These are phyloP conservation scores for Eueides isabella DNA, from an alignment of 1,140 invertebrate genomes.

Conservation along the genomic window DNA sequence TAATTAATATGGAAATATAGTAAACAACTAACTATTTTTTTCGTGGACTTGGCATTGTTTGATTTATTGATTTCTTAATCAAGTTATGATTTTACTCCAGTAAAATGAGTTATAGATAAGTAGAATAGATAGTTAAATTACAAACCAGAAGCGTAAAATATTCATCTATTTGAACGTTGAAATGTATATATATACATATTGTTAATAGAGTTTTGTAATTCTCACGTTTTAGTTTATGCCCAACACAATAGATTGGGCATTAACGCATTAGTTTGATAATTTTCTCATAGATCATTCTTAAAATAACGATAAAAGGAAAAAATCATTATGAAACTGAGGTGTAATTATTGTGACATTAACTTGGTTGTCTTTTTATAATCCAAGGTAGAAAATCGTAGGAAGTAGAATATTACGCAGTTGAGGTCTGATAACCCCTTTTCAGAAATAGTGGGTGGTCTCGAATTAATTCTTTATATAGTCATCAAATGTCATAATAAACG, in stretches of 20 bases:
- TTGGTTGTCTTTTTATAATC: slow-evolving; percentile 37
- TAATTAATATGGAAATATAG: no score
- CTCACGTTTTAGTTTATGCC: slow-evolving; percentile 40
- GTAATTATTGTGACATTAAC: slow-evolving; percentile 62
- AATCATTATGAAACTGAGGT: slow-evolving; percentile 32
- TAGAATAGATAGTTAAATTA: neutral
- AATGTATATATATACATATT: neutral
- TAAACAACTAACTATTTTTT: neutral
- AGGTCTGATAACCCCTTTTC: slow-evolving; percentile 42
- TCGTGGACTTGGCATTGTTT: neutral
- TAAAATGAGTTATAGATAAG: neutral
- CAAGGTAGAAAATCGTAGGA: slow-evolving; percentile 21
- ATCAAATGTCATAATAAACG: neutral
- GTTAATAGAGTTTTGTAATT: slow-evolving; percentile 18
- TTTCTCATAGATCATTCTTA: slow-evolving; percentile 63
- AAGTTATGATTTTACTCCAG: neutral
- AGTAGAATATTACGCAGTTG: slow-evolving; percentile 21
- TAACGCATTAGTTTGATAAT: slow-evolving; percentile 20
- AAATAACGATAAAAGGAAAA: slow-evolving; percentile 45
- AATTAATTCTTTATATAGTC: slow-evolving; percentile 18
- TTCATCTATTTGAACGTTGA: neutral
- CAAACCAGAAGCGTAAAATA: neutral
- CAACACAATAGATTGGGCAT: neutral
- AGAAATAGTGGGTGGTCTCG: slow-evolving; percentile 42
- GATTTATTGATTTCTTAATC: neutral